Percentiles rank a stretch among this genome's conserved stretches.
Evolutionary conservation across 2,888 invertebrate genomes (phyloP).

Genomic region (Leuctra nigra): DNA sequence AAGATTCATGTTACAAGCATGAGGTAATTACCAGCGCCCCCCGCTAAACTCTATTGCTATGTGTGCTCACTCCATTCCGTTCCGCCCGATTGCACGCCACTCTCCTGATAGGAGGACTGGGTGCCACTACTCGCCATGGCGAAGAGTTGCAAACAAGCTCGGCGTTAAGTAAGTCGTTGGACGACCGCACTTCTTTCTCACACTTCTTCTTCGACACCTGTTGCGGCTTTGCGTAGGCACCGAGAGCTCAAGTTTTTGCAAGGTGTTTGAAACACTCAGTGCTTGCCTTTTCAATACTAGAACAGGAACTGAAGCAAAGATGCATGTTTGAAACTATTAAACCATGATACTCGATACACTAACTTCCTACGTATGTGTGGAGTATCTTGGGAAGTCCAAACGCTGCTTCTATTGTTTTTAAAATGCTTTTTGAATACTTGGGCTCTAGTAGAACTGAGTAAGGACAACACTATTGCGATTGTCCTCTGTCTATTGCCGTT

Average conservation of each 20-base stretch:
- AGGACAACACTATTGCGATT: too few relatives aligned
- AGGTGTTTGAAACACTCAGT: too few relatives aligned
- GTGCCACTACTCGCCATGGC: constrained; percentile 75
- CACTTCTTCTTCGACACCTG: background rate
- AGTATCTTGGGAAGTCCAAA: background rate
- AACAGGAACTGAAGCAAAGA: too few relatives aligned
- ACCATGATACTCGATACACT: too few relatives aligned
- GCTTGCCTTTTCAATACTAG: too few relatives aligned
- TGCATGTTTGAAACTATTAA: too few relatives aligned
- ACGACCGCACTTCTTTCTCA: background rate
- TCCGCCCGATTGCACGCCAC: constrained; percentile 50
- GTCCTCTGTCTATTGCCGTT: too few relatives aligned
- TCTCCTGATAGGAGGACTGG: constrained; percentile 27
- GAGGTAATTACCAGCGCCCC: constrained; percentile 20
- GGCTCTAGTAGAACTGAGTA: too few relatives aligned
- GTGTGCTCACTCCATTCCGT: constrained; percentile 29
- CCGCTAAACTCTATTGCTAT: constrained; percentile 45
- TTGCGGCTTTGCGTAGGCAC: too few relatives aligned
- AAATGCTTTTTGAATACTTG: too few relatives aligned
- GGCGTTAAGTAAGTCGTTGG: constrained; percentile 82
- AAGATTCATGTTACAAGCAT: constrained; percentile 11
- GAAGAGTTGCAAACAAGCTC: constrained; percentile 87
- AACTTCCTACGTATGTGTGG: background rate
- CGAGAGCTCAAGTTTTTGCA: too few relatives aligned
- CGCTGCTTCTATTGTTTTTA: background rate